Percentiles rank a stretch among this genome's conserved stretches.
Conservation (phyloP, 1,140 invertebrate species). For the Papilio xuthus region DNA sequence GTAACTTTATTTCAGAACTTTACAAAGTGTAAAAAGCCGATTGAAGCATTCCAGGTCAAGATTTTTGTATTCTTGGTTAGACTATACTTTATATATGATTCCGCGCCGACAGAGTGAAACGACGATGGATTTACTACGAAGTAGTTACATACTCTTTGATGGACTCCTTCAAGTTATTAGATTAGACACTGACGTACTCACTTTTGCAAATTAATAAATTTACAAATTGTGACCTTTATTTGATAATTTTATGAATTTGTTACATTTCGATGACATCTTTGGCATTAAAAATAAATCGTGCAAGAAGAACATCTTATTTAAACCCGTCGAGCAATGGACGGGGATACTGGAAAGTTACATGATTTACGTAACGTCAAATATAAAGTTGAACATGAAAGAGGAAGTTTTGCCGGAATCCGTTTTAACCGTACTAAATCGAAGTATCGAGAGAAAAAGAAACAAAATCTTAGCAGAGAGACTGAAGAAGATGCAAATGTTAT, state of each 20-base stretch:
- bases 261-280: constrained; percentile 9
- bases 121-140: too few species aligned
- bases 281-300: neutral
- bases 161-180: constrained; percentile 2
- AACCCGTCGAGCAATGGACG: constrained; percentile 17
- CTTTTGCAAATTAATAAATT: constrained; percentile 5
- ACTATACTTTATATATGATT: too few species aligned
- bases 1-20: too few species aligned
- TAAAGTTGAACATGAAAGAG: constrained; percentile 15
- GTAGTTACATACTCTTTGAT: too few species aligned
- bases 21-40: too few species aligned
- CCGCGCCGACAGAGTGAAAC: too few species aligned
- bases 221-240: constrained; percentile 1
- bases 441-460: neutral
- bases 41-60: too few species aligned
- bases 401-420: too few species aligned
- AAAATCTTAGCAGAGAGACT: neutral
- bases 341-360: constrained; percentile 20
- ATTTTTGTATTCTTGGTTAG: too few species aligned
- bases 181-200: neutral
- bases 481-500: neutral
- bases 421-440: constrained; percentile 10
- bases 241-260: constrained; percentile 17
- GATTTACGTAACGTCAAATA: neutral
- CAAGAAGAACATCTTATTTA: neutral